These are phyloP conservation scores for Gnatocerus cornutus DNA, from an alignment of 2,888 invertebrate genomes.

Conservation along the genomic window DNA sequence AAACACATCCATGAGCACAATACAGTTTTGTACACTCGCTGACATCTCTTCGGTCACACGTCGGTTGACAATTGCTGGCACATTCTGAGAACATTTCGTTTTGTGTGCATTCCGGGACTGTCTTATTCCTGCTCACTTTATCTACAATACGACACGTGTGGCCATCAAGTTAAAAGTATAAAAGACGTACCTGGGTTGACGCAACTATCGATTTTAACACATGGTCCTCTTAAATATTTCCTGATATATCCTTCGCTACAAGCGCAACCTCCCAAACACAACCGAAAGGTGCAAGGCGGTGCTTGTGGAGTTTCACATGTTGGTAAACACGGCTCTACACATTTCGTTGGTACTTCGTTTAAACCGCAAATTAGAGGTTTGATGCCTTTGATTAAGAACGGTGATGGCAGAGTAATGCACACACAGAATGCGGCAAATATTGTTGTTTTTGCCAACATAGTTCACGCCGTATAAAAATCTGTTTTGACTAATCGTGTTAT, in stretches of 20 bases:
- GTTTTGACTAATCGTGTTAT: too few species aligned
- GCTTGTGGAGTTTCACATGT: slow-evolving; percentile 18
- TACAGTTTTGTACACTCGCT: slow-evolving; percentile 1
- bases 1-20: slow-evolving; percentile 2
- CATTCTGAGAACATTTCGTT: slow-evolving; percentile 1
- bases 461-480: too few species aligned
- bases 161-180: background rate
- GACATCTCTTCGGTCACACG: background rate
- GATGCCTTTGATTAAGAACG: slow-evolving; percentile 12
- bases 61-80: background rate
- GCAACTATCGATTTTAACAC: background rate
- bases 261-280: slow-evolving; percentile 20
- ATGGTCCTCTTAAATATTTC: background rate
- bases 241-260: slow-evolving; percentile 24
- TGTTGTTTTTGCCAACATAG: too few species aligned
- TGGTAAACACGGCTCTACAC: slow-evolving; percentile 20
- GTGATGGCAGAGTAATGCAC: background rate
- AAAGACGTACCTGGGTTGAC: background rate
- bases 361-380: slow-evolving; percentile 23
- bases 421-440: background rate
- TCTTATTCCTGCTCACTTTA: background rate
- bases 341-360: slow-evolving; percentile 11
- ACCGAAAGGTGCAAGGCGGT: slow-evolving; percentile 8
- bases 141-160: background rate
- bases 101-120: background rate